A percentile compares a stretch with the other conserved stretches of the same genome.
Conservation (phyloP, 2,113 vertebrate genomes). For the Poicephalus gulielmi region DNA sequence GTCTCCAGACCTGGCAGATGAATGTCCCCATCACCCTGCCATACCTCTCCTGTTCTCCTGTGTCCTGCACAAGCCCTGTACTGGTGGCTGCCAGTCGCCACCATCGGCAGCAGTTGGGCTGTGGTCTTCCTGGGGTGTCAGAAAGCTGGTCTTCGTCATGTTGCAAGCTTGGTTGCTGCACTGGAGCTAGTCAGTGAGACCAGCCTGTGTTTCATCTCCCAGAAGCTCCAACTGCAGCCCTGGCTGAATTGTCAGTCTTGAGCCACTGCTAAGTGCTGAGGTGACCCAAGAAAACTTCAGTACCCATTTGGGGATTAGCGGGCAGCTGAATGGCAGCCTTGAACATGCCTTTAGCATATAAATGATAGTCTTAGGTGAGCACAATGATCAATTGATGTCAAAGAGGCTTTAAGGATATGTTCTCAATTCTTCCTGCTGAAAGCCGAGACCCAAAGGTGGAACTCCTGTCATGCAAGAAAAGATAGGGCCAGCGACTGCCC, state of each 20-base stretch:
- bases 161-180: neutral
- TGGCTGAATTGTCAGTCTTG: neutral
- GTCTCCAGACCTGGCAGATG: neutral
- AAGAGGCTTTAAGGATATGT: neutral
- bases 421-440: neutral
- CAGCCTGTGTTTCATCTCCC: neutral
- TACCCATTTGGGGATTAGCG: neutral
- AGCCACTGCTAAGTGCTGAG: neutral
- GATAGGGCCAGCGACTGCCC: neutral
- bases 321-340: neutral
- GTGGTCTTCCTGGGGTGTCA: neutral
- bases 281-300: neutral
- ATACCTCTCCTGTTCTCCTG: neutral
- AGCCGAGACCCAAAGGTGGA: neutral
- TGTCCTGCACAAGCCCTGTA: neutral
- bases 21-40: neutral
- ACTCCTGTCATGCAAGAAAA: neutral
- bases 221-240: neutral
- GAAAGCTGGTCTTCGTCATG: neutral
- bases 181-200: neutral
- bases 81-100: neutral
- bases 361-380: neutral
- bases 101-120: fast-evolving
- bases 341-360: neutral
- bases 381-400: neutral